Evolutionary conservation across 2,797 vertebrate genomes (phyloP).

Genomic region (Mormyrops attenuatus): DNA sequence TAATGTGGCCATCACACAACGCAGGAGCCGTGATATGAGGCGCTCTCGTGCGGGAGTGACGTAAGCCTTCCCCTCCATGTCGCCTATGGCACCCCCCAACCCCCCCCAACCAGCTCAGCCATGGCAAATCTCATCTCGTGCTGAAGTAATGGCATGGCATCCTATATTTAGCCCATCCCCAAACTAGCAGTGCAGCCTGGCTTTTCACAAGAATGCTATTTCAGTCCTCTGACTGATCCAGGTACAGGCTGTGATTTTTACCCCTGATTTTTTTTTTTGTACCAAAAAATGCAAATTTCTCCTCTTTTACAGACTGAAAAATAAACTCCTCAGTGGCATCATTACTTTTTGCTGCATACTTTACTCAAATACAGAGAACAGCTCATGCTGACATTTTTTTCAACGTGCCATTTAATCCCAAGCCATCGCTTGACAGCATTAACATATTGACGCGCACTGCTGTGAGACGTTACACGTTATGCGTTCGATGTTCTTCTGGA

Average conservation of each 20-base stretch:
- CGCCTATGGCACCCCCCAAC: conserved; percentile 15
- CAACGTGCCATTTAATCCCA: neutral
- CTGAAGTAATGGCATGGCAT: conserved; percentile 52
- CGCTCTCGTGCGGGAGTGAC: conserved; percentile 4
- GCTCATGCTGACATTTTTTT: neutral
- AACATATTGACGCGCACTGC: neutral
- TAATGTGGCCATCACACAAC: neutral
- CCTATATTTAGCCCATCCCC: conserved; percentile 64
- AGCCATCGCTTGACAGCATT: neutral
- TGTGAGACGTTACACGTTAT: neutral
- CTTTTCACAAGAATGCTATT: conserved; percentile 16
- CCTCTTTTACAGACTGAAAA: neutral
- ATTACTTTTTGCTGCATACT: neutral
- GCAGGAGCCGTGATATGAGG: neutral
- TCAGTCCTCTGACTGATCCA: neutral
- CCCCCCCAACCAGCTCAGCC: neutral
- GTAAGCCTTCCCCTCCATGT: neutral
- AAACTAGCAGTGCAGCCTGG: conserved; percentile 35
- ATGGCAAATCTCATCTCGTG: conserved; percentile 43
- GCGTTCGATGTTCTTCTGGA: neutral
- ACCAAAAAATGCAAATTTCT: neutral
- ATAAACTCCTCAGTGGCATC: neutral
- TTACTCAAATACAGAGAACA: neutral
- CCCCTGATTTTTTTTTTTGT: neutral
- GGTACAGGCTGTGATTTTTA: neutral